Evolutionary conservation across 2,113 vertebrate genomes (phyloP), one percentile per base, ranked within the genome.

Genomic region (Mus spicilegus): DNA sequence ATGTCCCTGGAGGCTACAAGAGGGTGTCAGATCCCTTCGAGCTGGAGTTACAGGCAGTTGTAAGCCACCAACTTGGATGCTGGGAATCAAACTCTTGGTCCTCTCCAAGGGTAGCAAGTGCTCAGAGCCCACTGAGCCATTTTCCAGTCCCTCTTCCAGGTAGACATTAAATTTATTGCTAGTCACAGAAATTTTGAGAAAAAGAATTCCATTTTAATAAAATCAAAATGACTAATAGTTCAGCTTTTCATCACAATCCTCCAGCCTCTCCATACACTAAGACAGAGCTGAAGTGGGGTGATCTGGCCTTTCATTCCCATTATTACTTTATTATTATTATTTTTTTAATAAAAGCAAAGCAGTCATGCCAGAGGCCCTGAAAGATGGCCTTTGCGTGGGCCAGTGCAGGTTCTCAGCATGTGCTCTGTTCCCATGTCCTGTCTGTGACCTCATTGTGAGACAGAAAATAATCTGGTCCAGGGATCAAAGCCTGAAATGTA

Each of bases 401-500:
- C 84, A 61, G 26, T 19, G 85, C 14, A 61, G 28, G 33, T 54
- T 95, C 65, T 81, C 93, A 90, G 76, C n/a, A 33, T 69, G 82
- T 36, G 17, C 87, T 85, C 76, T 54, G 30, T 81, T 95, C 94
- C 94, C 85, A 67, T 90, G 96, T 87, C 95, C 81, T 93, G 51
- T 93, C 85, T 81, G 24, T 81, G 96, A 94, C 96, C 96, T 97
- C 94, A 42, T 4, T 87, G 92, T 75, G 88, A 93, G 93, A 96
- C 46, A 42, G 77, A 94, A 95, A 93, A 88, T 87, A 81, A 92
- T 95, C 81, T 90, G 46, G 70, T 93, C 58, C 22, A 58, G 88
- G 90, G 96, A 94, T 96, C 96, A 97, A 97, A 97, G 97, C 76
- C 94, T 96, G 94, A 96, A 77, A 93, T 77, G 39, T 90, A 89